These are phyloP conservation scores for Melanotaenia pygmaea DNA, from an alignment of 2,797 vertebrate genomes.

Conservation along the genomic window DNA sequence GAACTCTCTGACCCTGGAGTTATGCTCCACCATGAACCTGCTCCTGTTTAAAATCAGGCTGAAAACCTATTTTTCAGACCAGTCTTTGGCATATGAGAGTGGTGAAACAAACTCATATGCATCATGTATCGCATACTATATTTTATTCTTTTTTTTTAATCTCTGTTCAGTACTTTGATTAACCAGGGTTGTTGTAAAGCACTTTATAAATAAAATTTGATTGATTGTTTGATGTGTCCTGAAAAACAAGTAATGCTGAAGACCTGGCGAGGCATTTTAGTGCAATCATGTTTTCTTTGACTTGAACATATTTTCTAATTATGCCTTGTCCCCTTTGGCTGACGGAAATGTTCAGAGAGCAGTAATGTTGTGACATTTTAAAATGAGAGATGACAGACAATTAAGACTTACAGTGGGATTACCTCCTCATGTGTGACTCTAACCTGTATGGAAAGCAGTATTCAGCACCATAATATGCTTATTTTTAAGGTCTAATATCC, in stretches of 20 bases:
- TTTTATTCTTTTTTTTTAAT: no score
- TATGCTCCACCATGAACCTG: no score
- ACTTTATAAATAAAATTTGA: no score
- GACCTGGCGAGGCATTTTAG: constrained; percentile 58
- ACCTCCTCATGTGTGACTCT: constrained; percentile 42
- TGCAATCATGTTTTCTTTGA: constrained; percentile 60
- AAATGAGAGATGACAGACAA: constrained; percentile 58
- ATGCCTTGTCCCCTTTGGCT: constrained; percentile 56
- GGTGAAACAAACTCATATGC: no score
- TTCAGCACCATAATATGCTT: constrained; percentile 36
- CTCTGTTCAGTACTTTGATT: no score
- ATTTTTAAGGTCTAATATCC: constrained; percentile 34
- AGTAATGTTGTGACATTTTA: constrained; percentile 72
- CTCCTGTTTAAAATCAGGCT: no score
- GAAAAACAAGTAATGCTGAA: constrained; percentile 47
- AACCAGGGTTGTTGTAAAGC: no score
- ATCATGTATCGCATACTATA: no score
- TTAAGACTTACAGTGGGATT: constrained; percentile 55
- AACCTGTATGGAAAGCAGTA: constrained; percentile 37
- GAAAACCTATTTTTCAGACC: no score
- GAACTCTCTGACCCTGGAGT: no score
- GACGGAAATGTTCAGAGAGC: constrained; percentile 57
- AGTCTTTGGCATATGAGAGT: no score
- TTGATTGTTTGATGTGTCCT: constrained; percentile 12
- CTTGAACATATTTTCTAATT: constrained; percentile 72